Evolutionary conservation across 2,797 vertebrate species (phyloP), one percentile per base, ranked within the genome.

Genomic region (Enteromius paludinosus): DNA sequence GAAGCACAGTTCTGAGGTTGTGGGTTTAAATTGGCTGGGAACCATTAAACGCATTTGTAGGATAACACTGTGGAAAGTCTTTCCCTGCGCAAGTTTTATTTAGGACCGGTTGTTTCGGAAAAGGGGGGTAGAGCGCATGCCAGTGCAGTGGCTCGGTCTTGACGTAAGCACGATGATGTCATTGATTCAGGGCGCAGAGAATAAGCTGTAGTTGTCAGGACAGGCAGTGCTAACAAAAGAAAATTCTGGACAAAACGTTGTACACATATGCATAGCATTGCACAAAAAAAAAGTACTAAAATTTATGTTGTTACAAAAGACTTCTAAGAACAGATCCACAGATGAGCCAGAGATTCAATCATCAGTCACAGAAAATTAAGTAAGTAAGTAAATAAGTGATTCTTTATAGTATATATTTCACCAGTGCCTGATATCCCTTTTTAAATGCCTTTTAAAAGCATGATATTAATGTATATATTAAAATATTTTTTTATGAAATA

Each of bases 111-210:
- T 2, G 61, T 62, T 68, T 54, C 9, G 69, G 38, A 28, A 79
- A 68, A 62, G 59, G 75, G 56, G 77, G 64, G 41, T 59, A 71
- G 66, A 56, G 54, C 49, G 14, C 33, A 47, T 81, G 30, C 65
- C 71, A 59, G 81, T 73, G 79, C 75, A 79, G 86, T 69, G 47
- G 82, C 69, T 84, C 28, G 65, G 33, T 52, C 17, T 84, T 80
- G 83, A 86, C 68, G 85, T 78, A 78, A 41, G 61, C 56, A 64
- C 20, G n/a, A 83, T 87, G 84, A 87, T 83, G 83, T 87, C 83
- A 87, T 86, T 23, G 85, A 65, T 69, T 83, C 62, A 47, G 72
- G 35, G 65, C 33, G 76, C 54, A 54, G 65, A 86, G 65, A 25
- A 70, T 45, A 47, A 71, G 3, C 54, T 49, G 18, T 80, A 49